Evolutionary conservation across 2,113 vertebrate species (phyloP).

Genomic region (Chaenocephalus aceratus): DNA sequence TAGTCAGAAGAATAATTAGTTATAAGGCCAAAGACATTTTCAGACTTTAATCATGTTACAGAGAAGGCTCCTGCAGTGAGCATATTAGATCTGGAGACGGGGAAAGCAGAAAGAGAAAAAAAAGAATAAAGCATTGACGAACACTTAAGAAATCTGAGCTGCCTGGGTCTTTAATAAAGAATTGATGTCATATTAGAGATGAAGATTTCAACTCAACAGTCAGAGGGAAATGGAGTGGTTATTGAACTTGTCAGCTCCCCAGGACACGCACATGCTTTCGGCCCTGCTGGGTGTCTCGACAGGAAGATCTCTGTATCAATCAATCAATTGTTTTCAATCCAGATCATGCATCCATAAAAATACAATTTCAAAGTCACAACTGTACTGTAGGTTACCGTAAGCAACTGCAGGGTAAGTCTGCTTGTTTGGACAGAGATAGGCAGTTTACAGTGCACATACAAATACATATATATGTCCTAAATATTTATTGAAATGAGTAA

Average conservation of each 20-base stretch:
- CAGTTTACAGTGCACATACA: too few species aligned
- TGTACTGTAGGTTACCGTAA: neutral
- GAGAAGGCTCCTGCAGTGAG: slow-evolving; percentile 76
- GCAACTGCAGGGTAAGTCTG: too few species aligned
- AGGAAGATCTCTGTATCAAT: slow-evolving; percentile 29
- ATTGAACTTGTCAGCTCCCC: slow-evolving; percentile 70
- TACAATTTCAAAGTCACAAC: neutral
- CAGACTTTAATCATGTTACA: slow-evolving; percentile 83
- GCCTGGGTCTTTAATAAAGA: slow-evolving; percentile 83
- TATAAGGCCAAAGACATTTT: slow-evolving; percentile 77
- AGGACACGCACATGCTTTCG: slow-evolving; percentile 39
- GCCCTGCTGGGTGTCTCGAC: slow-evolving; percentile 29
- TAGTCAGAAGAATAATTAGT: slow-evolving; percentile 81
- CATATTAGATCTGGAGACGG: slow-evolving; percentile 72
- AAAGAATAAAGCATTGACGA: slow-evolving; percentile 60
- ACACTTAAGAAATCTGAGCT: slow-evolving; percentile 78
- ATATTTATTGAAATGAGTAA: neutral
- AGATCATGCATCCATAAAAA: slow-evolving; percentile 18
- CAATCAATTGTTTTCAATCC: slow-evolving; percentile 22
- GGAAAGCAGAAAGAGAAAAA: slow-evolving; percentile 31
- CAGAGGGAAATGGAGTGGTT: slow-evolving; percentile 72
- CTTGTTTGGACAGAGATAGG: too few species aligned
- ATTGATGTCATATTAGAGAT: slow-evolving; percentile 84
- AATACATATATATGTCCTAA: too few species aligned
- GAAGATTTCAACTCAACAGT: slow-evolving; percentile 80